Evolutionary conservation across 2,113 vertebrate genomes (phyloP), one percentile per base, ranked within the genome.

Genomic region (Morone saxatilis): DNA sequence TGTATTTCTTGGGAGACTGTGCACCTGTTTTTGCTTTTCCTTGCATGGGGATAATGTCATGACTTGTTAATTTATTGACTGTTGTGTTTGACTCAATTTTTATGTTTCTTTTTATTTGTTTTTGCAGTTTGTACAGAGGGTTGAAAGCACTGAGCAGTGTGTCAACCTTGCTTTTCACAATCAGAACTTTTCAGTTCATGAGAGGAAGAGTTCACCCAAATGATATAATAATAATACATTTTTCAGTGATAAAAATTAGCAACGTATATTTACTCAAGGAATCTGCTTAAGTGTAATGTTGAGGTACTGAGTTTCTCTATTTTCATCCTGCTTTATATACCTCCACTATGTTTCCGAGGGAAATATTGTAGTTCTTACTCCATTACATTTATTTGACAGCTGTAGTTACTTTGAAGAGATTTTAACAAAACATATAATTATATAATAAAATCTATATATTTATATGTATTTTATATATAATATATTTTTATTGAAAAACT

Each of bases 11-110:
- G 73, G 86, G 86, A 85, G 86, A 82, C 84, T 41, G 51, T 91
- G 91, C 93, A 94, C 88, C 92, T 94, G 92, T 92, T 93, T 88
- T 68, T 75, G 54, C 56, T 86, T 80, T 56, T 80, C 38, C 59
- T 71, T 71, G 67, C 81, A 84, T 57, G 48, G 53, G 57, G 53
- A 73, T 62, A 59, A 80, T 72, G 79, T 78, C 85, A 78, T n/a
- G 86, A 88, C 83, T 66, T 81, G 41, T 66, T 73, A 71, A 78
- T 91, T 88, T 82, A 87, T 76, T 65, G 74, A 74, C 77, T 79
- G 41, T 73, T 72, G 48, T 78, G 51, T 68, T 87, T 20, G n/a
- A 62, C 40, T 65, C 59, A 1, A 2, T 71, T 81, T 90, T 56
- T 67, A 53, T 61, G 78, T 74, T 61, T 51, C 20, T 61, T 78